These are phyloP conservation scores for Anguilla megastoma DNA, from an alignment of 2,797 vertebrate genomes.

Conservation along the genomic window DNA sequence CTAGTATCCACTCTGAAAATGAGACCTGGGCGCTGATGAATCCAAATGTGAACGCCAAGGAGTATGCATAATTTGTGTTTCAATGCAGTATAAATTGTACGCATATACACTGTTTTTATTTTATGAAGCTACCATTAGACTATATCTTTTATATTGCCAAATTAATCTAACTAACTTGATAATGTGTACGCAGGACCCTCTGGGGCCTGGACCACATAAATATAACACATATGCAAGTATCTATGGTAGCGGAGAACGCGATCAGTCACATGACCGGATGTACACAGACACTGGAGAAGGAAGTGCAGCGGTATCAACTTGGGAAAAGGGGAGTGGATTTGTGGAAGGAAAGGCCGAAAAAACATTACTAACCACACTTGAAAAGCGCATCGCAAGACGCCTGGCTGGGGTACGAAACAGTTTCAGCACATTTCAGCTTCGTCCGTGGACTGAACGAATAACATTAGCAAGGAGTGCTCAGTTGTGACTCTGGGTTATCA, in stretches of 20 bases:
- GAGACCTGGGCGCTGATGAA: no score
- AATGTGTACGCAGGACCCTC: background rate
- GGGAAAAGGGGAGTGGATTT: conserved; percentile 33
- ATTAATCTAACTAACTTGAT: background rate
- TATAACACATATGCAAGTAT: background rate
- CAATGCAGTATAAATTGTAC: no score
- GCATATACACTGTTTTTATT: no score
- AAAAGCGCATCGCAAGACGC: conserved; percentile 27
- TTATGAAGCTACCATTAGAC: no score
- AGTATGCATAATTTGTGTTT: no score
- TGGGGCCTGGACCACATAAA: no score
- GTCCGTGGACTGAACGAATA: background rate
- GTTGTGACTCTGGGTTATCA: background rate
- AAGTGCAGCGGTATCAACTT: conserved; percentile 32
- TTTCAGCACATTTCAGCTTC: conserved; percentile 8
- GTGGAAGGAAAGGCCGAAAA: conserved; percentile 42
- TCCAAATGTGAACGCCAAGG: no score
- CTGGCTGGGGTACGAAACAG: conserved; percentile 48
- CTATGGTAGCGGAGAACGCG: background rate
- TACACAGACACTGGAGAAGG: conserved; percentile 35
- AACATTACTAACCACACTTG: conserved; percentile 37
- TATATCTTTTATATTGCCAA: no score
- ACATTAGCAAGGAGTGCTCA: background rate
- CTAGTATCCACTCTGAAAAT: no score
- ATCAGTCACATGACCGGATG: conserved; percentile 41